Conservation (phyloP, 2,888 invertebrate species). For the Drosophila neonasuta region DNA sequence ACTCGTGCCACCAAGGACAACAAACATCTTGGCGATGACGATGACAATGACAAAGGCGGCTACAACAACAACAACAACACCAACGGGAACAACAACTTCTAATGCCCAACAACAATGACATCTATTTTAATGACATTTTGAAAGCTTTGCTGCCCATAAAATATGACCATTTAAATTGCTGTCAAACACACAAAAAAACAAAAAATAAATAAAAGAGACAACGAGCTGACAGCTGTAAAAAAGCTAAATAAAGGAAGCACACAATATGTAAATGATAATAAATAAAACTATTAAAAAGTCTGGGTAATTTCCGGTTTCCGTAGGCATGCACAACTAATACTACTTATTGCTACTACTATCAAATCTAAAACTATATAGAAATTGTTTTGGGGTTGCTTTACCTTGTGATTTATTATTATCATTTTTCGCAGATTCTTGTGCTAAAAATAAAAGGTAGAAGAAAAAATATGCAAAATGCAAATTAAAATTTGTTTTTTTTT, state of each 20-base stretch:
- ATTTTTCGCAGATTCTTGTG: constrained; percentile 81
- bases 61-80: constrained; percentile 16
- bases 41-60: constrained; percentile 40
- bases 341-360: neutral
- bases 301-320: constrained; percentile 40
- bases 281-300: constrained; percentile 50
- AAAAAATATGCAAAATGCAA: constrained; percentile 52
- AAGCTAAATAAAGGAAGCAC: neutral
- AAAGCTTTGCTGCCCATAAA: constrained; percentile 61
- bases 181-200: constrained; percentile 37
- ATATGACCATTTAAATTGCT: constrained; percentile 68
- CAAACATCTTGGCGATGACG: constrained; percentile 17
- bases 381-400: constrained; percentile 51
- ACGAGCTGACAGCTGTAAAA: neutral
- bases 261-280: constrained; percentile 5
- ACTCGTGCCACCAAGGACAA: constrained; percentile 38
- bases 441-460: constrained; percentile 78
- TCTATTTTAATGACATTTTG: constrained; percentile 72
- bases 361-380: neutral
- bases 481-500: constrained; percentile 31
- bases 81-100: constrained; percentile 33
- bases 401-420: constrained; percentile 81
- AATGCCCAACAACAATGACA: constrained; percentile 42
- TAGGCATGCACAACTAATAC: constrained; percentile 27
- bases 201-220: neutral